These are phyloP conservation scores for Sipha maydis DNA, from an alignment of 2,888 invertebrate species.

Conservation along the genomic window DNA sequence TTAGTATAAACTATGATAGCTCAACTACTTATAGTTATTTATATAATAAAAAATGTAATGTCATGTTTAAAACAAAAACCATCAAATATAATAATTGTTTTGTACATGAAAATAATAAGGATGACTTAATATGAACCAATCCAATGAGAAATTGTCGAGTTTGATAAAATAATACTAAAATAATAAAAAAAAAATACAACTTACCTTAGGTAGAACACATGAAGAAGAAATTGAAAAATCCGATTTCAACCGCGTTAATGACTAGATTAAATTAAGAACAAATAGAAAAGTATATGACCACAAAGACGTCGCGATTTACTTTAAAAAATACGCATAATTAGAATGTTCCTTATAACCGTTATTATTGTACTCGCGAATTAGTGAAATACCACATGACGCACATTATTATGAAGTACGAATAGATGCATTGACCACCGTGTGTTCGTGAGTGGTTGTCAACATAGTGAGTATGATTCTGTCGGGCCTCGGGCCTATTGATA, in stretches of 20 bases:
- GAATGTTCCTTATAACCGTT: background rate
- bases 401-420: background rate
- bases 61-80: no score
- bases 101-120: no score
- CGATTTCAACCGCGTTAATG: background rate
- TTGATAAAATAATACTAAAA: background rate
- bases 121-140: no score
- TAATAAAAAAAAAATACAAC: slow-evolving; percentile 45
- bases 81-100: no score
- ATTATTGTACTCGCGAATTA: background rate
- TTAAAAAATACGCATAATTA: background rate
- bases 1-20: no score
- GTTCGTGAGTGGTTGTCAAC: background rate
- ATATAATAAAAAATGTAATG: no score
- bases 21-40: no score
- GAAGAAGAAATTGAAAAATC: slow-evolving; percentile 35
- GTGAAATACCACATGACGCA: slow-evolving; percentile 10
- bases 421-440: background rate
- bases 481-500: background rate
- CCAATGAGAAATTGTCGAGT: no score
- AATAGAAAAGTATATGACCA: background rate
- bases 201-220: slow-evolving; percentile 19
- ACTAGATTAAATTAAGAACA: background rate
- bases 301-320: background rate
- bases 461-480: background rate